Base-by-base conservation (phyloP, 2,797 vertebrate species). In the Catamblyrhynchus diadema region DNA sequence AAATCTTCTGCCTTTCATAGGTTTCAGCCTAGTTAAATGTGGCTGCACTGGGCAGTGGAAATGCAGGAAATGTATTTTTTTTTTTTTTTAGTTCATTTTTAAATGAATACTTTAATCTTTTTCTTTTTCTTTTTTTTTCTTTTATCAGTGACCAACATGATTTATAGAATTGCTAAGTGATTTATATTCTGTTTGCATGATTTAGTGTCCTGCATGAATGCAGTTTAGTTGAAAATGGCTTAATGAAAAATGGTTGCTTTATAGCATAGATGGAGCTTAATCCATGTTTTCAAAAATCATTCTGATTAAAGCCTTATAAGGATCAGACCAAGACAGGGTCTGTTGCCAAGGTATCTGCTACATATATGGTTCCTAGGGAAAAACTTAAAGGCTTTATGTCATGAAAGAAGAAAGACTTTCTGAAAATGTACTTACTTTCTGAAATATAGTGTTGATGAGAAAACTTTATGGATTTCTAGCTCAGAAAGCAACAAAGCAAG, bases 231-330 rank as follows among this genome's bases (percentile, higher is more conserved):
- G 77, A 91, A 96, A 96, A 94, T 57, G 80, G 93, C 73, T 91
- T 73, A 93, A 92, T 93, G 92, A 97, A 93, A 96, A 96, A 95
- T 95, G 73, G 80, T 88, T 97, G 94, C 93, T 93, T 95, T 90
- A 79, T 56, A 94, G 50, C 80, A 79, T 70, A 83, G 66, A 94
- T 79, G 77, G 73, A 78, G 54, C 56, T 91, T 97, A 94, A 96
- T 94, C 94, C 87, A 15, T 92, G 95, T 86, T 95, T 92, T 95
- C 69, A 95, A 81, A 93, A 96, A 88, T 83, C 39, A 21, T 83
- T 94, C 92, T 94, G 88, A 95, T 95, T 96, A 93, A 92, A 92
- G 65, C 84, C 94, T 95, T 92, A 89, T 88, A 95, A 95, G 88
- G 89, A 87, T 83, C 45, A 87, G 75, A 87, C 28, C 67, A 82